Base-by-base conservation (phyloP, 1,140 invertebrate genomes). In the Camponotus vicinus region DNA sequence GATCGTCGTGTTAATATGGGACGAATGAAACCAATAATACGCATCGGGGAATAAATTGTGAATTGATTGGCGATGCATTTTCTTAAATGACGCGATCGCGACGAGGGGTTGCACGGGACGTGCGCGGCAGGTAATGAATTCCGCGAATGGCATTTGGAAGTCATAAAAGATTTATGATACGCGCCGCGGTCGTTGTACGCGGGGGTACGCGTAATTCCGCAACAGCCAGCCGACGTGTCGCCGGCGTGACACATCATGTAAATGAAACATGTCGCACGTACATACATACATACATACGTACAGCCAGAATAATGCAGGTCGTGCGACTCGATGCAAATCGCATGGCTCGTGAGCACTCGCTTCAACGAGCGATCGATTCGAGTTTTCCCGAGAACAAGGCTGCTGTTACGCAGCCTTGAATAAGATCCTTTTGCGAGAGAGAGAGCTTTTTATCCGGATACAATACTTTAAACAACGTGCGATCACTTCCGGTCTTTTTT, bases 161-260 rank as follows among this genome's bases (percentile, higher is more conserved):
- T 83, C 79, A 83, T 83, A 83, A 83, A 83, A 73, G 79, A 83
- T 83, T 83, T 83, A 83, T 83, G 79, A 75, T 75, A 83, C 32
- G 4, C 42, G 69, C 79, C 69, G n/a, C 69, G 42, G 79, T 83
- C 73, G 79, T 83, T 82, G 79, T 57, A n/a, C 66, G 45, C 49
- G 78, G 66, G 52, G 45, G 78, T 37, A 70, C 79, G 79, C 79
- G 79, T 75, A 83, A 75, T 83, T 73, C 69, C 79, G 79, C 79
- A 75, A 57, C 79, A 73, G 69, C 79, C 79, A 83, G 79, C 79
- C 79, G 27, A 75, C 55, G 69, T 73, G 69, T 73, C 79, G 79
- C 69, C 79, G 69, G 79, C 55, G 79, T 83, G 69, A 83, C 79
- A 75, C 69, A 45, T 83, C 79, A 75, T 83, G 79, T 83, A 83